A percentile compares a stretch with the other conserved stretches of the same genome.
These are phyloP conservation scores for Malacoraja senta DNA, from an alignment of 2,797 vertebrate genomes.

Conservation along the genomic window DNA sequence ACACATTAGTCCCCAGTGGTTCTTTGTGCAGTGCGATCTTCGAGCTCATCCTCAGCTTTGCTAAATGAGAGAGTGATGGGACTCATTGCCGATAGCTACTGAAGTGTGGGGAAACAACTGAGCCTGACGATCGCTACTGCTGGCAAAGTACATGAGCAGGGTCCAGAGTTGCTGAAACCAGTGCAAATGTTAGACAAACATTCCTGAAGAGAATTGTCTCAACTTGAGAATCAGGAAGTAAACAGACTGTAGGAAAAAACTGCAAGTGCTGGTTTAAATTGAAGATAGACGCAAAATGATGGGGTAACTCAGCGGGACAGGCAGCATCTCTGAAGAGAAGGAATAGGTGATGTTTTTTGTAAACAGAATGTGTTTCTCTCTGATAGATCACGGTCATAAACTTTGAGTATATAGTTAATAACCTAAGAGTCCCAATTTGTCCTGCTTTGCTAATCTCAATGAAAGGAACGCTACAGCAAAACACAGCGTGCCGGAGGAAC, in stretches of 20 bases:
- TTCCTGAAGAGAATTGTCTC: background rate
- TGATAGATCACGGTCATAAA: background rate
- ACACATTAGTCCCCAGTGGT: background rate
- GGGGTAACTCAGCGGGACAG: too few species aligned
- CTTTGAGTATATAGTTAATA: background rate
- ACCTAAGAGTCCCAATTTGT: background rate
- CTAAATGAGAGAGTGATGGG: background rate
- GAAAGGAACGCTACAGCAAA: background rate
- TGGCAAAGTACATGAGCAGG: background rate
- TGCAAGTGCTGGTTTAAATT: too few species aligned
- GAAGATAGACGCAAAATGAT: too few species aligned
- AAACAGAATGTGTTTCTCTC: slow-evolving; percentile 1
- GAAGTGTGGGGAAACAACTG: background rate
- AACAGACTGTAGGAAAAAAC: background rate
- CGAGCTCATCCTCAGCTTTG: background rate
- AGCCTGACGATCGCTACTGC: background rate
- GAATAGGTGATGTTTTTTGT: background rate
- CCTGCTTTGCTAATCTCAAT: background rate
- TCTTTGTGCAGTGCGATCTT: background rate
- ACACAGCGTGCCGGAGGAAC: too few species aligned
- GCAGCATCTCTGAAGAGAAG: too few species aligned
- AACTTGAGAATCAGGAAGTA: background rate
- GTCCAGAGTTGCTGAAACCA: background rate
- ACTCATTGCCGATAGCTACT: background rate
- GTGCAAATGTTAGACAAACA: background rate